These are phyloP conservation scores for Entomobrya multifasciata DNA, from an alignment of 2,888 invertebrate species.

Conservation along the genomic window DNA sequence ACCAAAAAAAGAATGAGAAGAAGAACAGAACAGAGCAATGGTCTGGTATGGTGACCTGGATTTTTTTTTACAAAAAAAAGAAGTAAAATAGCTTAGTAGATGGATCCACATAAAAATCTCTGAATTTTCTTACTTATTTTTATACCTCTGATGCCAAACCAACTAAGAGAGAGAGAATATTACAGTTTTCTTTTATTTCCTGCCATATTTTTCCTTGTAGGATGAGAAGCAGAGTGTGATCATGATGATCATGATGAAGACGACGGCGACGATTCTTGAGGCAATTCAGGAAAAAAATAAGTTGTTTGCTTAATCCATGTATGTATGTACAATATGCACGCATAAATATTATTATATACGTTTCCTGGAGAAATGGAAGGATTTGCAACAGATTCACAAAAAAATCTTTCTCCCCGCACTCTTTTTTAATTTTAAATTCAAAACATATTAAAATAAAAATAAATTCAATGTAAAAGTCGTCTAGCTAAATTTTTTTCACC, in stretches of 20 bases:
- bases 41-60: constrained; percentile 17
- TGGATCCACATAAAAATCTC: too few relatives aligned
- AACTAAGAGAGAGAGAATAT: constrained; percentile 4
- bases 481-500: too few relatives aligned
- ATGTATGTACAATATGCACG: not conserved
- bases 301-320: not conserved
- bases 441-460: constrained; percentile 33
- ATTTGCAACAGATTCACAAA: constrained; percentile 7
- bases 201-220: not conserved
- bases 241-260: not conserved
- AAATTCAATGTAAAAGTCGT: constrained; percentile 34
- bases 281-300: not conserved
- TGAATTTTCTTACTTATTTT: not conserved
- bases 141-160: not conserved
- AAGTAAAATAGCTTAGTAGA: not conserved
- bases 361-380: not conserved
- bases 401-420: too few relatives aligned
- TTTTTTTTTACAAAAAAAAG: too few relatives aligned
- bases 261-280: constrained; percentile 9
- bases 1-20: too few relatives aligned
- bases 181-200: constrained; percentile 35
- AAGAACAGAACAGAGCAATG: too few relatives aligned
- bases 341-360: not conserved
- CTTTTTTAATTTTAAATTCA: constrained; percentile 28
- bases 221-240: too few relatives aligned